A percentile compares a stretch with the other conserved stretches of the same genome.
These are phyloP conservation scores for Myrmecophaga tridactyla DNA, from an alignment of 2,113 vertebrate species.

Conservation along the genomic window DNA sequence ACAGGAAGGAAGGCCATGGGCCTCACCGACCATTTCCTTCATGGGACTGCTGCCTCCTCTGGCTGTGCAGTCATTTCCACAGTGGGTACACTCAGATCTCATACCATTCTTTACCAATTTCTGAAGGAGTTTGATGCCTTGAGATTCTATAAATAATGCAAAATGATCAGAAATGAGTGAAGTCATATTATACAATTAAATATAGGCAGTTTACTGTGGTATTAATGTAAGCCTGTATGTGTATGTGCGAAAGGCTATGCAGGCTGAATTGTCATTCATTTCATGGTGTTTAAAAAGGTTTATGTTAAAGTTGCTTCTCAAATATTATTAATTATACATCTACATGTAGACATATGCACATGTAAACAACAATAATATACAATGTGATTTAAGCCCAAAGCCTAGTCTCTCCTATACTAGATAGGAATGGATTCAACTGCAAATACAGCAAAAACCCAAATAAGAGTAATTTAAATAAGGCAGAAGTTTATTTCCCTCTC, in stretches of 20 bases:
- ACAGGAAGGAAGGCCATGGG: too few relatives aligned
- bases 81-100: not conserved
- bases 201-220: not conserved
- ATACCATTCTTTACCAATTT: not conserved
- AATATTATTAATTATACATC: not conserved
- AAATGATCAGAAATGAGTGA: not conserved
- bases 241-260: not conserved
- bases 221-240: not conserved
- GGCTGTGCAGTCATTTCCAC: too few relatives aligned
- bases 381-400: not conserved
- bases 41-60: too few relatives aligned
- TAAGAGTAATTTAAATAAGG: not conserved
- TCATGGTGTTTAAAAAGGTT: not conserved
- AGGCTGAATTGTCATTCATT: not conserved
- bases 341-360: not conserved
- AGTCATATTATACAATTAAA: too few relatives aligned
- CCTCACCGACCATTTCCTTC: too few relatives aligned
- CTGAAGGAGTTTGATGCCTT: not conserved
- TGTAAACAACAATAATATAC: not conserved
- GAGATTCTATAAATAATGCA: not conserved
- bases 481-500: not conserved
- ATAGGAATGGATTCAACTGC: not conserved
- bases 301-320: not conserved
- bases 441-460: not conserved
- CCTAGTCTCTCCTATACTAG: not conserved